These are phyloP conservation scores for Hydroisotoma schaefferi DNA, from an alignment of 2,888 invertebrate genomes.

Conservation along the genomic window DNA sequence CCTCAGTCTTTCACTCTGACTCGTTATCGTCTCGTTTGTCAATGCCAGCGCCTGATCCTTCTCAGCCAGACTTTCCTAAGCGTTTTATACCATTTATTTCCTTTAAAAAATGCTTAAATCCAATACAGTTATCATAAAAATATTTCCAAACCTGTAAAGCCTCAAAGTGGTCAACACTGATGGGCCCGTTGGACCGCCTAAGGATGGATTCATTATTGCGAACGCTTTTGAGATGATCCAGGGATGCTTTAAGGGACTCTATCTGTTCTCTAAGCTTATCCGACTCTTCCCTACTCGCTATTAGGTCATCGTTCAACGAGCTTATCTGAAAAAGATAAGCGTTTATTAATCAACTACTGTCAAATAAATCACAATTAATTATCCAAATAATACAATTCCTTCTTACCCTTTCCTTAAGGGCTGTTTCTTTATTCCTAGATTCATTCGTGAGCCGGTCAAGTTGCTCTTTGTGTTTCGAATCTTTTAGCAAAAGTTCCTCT, in stretches of 20 bases:
- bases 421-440: background rate
- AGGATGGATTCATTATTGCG: background rate
- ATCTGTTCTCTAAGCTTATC: background rate
- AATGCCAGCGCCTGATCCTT: background rate
- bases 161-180: background rate
- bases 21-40: constrained; percentile 1
- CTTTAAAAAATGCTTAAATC: background rate
- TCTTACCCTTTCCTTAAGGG: constrained; percentile 3
- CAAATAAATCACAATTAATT: background rate
- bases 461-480: constrained; percentile 2
- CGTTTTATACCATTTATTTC: background rate
- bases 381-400: no score
- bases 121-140: background rate
- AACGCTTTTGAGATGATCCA: background rate
- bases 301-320: constrained; percentile 1
- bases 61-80: background rate
- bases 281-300: background rate
- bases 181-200: background rate
- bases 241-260: background rate
- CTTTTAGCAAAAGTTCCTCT: background rate
- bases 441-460: background rate
- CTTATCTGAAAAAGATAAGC: background rate
- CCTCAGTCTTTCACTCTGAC: constrained; percentile 17
- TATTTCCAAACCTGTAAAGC: background rate
- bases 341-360: background rate